phyloP scores from a whole-genome alignment of 1,140 invertebrate species.

The Drosophila kikkawai region DNA sequence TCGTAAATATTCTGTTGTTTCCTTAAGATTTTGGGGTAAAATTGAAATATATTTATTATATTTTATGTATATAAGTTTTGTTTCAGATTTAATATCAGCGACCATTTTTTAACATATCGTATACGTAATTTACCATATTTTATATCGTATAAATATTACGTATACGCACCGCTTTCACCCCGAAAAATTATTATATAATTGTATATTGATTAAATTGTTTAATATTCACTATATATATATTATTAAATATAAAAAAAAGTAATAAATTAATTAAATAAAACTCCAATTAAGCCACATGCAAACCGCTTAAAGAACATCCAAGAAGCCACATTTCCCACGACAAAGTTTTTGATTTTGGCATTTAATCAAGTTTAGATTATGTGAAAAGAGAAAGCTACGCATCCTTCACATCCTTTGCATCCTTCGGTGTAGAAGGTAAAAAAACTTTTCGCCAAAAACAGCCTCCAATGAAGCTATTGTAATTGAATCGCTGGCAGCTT shows the following conservation, averaged over 20 bases:
- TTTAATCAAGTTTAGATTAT: slow-evolving; percentile 28
- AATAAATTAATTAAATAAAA: not conserved
- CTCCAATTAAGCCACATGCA: not conserved
- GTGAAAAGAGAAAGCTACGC: not conserved
- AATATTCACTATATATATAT: too few relatives aligned
- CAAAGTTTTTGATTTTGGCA: slow-evolving; percentile 19
- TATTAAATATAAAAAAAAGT: too few relatives aligned
- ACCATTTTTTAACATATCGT: not conserved
- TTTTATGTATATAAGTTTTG: too few relatives aligned
- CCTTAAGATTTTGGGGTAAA: not conserved
- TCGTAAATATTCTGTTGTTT: not conserved
- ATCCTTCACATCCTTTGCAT: not conserved
- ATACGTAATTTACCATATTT: slow-evolving; percentile 9
- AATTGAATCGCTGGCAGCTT: slow-evolving; percentile 40
- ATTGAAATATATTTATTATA: too few relatives aligned
- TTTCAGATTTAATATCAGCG: too few relatives aligned
- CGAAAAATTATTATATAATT: too few relatives aligned
- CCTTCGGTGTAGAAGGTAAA: not conserved
- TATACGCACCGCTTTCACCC: not conserved
- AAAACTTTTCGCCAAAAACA: slow-evolving; percentile 23
- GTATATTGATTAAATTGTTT: too few relatives aligned
- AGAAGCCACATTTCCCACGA: not conserved
- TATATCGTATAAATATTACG: not conserved
- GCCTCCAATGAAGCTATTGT: slow-evolving; percentile 51
- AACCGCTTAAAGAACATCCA: not conserved